phyloP scores from a whole-genome alignment of 1,140 invertebrate species.

The Subanguina moxae region DNA sequence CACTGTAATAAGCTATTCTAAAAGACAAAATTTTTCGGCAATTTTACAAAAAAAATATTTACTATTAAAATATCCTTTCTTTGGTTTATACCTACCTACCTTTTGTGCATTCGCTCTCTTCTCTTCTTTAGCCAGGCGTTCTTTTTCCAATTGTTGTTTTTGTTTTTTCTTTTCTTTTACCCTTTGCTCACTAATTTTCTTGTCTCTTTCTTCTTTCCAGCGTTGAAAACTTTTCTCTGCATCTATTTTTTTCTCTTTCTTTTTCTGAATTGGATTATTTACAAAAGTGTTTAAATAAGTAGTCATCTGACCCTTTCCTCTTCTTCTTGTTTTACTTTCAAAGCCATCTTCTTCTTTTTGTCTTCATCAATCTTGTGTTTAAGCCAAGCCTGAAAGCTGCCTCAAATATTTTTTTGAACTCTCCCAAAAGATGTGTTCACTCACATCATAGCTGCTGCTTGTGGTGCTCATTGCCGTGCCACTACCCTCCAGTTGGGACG shows the following conservation, averaged over 20 bases:
- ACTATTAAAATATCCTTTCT: too few species aligned
- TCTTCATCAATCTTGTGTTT: background rate
- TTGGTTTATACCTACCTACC: too few species aligned
- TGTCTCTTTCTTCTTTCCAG: slow-evolving; percentile 2
- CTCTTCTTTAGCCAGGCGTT: background rate
- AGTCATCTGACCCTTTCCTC: background rate
- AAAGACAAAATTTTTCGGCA: too few species aligned
- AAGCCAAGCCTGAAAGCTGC: background rate
- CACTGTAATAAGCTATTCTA: too few species aligned
- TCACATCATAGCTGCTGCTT: too few species aligned
- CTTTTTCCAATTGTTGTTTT: slow-evolving; percentile 1
- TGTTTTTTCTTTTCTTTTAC: background rate
- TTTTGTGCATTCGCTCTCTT: background rate
- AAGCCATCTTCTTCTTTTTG: background rate
- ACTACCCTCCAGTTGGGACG: background rate
- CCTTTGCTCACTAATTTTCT: background rate
- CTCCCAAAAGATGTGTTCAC: too few species aligned
- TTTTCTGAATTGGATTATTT: background rate
- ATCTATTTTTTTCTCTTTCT: background rate
- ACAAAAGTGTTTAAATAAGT: too few species aligned
- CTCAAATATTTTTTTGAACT: background rate
- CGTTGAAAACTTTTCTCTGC: background rate
- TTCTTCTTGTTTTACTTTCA: slow-evolving; percentile 1
- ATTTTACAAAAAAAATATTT: too few species aligned
- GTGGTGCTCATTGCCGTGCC: background rate